Evolutionary conservation across 2,113 vertebrate genomes (phyloP).

Genomic region (Spea multiplicata): DNA sequence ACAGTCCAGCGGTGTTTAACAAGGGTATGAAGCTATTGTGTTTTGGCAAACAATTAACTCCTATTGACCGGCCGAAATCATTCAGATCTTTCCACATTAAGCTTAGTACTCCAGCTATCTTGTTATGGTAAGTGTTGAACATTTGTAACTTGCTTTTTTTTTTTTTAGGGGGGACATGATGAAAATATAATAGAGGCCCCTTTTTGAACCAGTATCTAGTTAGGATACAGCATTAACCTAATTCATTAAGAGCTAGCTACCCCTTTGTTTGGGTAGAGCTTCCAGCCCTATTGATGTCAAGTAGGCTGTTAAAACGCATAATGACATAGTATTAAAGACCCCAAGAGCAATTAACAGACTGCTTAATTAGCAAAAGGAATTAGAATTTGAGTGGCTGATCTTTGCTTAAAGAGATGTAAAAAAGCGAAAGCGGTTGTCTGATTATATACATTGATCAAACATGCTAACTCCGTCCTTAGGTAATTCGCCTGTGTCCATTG

Average conservation of each 20-base stretch:
- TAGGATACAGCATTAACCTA: conserved; percentile 55
- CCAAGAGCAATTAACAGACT: conserved; percentile 90
- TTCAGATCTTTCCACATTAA: not conserved
- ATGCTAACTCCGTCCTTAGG: conserved; percentile 65
- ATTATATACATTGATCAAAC: conserved; percentile 76
- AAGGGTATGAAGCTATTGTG: not conserved
- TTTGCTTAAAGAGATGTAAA: conserved; percentile 70
- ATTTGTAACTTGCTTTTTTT: conserved; percentile 36
- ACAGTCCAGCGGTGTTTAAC: not conserved
- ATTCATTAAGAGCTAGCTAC: conserved; percentile 70
- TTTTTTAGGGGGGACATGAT: conserved; percentile 46
- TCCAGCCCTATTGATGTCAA: conserved; percentile 76
- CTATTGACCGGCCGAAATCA: not conserved
- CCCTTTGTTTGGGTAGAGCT: conserved; percentile 74
- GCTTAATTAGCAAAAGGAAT: conserved; percentile 91
- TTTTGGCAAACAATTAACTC: conserved; percentile 11
- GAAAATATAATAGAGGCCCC: conserved; percentile 58
- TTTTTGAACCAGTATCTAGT: conserved; percentile 57
- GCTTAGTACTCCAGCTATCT: conserved; percentile 10
- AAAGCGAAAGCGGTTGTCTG: conserved; percentile 71
- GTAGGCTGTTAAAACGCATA: conserved; percentile 75
- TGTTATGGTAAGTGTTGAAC: conserved; percentile 39
- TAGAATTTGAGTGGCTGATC: conserved; percentile 83
- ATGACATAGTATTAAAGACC: conserved; percentile 82
- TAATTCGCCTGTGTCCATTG: conserved; percentile 64